Conservation (phyloP, 2,797 vertebrate genomes). For the Graptemys geographica region DNA sequence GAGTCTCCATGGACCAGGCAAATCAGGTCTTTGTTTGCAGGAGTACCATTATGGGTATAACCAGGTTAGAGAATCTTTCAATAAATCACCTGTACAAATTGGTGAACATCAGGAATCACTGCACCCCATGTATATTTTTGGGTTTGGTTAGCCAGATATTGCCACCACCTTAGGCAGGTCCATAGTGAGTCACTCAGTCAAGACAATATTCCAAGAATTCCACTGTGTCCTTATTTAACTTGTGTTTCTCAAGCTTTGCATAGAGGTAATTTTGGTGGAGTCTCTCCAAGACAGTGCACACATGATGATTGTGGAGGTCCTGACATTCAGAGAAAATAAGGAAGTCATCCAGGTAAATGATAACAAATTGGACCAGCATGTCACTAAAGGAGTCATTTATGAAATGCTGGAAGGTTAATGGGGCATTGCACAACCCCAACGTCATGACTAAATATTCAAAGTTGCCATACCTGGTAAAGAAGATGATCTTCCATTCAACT, state of each 20-base stretch:
- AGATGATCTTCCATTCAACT: neutral
- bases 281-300: neutral
- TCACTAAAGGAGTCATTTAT: neutral
- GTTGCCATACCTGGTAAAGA: neutral
- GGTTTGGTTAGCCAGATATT: too few species aligned
- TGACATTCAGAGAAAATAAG: neutral
- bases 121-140: too few species aligned
- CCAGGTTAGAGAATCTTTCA: too few species aligned
- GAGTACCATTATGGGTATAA: too few species aligned
- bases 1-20: too few species aligned
- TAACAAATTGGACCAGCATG: neutral
- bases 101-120: too few species aligned
- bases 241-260: neutral
- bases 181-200: too few species aligned
- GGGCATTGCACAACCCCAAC: neutral
- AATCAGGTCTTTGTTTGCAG: too few species aligned
- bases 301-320: neutral
- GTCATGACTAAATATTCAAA: neutral
- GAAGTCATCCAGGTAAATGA: neutral
- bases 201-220: too few species aligned
- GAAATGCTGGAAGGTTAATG: neutral
- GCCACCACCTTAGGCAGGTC: too few species aligned
- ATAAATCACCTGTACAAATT: too few species aligned
- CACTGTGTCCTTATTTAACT: too few species aligned
- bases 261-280: neutral